Conservation (phyloP, 2,113 vertebrate genomes). For the Eclectus roratus region DNA sequence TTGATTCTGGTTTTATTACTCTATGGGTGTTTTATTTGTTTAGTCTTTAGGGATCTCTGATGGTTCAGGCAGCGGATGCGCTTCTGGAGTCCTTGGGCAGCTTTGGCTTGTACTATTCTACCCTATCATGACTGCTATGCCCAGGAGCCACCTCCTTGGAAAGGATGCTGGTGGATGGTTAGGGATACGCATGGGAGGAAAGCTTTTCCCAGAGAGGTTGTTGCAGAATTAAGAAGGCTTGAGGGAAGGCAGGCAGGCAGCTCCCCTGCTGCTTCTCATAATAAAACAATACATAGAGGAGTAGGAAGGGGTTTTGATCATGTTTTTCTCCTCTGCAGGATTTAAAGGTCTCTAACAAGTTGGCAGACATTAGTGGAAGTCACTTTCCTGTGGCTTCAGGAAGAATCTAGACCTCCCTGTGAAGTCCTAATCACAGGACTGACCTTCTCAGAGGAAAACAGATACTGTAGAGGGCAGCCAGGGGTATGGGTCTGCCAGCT, state of each 20-base stretch:
- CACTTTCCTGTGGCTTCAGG: not conserved
- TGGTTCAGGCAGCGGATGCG: not conserved
- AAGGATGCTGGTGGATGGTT: not conserved
- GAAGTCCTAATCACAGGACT: not conserved
- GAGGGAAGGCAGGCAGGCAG: not conserved
- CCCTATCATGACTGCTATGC: not conserved
- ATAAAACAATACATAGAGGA: not conserved
- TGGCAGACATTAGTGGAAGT: not conserved
- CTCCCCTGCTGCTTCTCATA: not conserved
- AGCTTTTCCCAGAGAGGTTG: not conserved
- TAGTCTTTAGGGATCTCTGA: not conserved
- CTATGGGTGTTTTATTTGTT: not conserved
- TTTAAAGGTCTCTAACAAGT: not conserved
- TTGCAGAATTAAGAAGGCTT: not conserved
- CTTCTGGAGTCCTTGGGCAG: not conserved
- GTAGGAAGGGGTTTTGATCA: not conserved
- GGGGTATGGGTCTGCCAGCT: not conserved
- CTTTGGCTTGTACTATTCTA: rapidly evolving
- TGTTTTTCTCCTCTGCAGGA: not conserved
- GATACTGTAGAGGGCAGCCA: not conserved
- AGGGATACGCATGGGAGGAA: rapidly evolving
- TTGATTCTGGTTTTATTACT: not conserved
- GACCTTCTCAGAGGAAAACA: not conserved
- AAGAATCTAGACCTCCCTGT: not conserved
- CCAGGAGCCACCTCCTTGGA: not conserved